These are phyloP conservation scores for Clusia tigrina DNA, from an alignment of 2,888 invertebrate genomes.

Conservation along the genomic window DNA sequence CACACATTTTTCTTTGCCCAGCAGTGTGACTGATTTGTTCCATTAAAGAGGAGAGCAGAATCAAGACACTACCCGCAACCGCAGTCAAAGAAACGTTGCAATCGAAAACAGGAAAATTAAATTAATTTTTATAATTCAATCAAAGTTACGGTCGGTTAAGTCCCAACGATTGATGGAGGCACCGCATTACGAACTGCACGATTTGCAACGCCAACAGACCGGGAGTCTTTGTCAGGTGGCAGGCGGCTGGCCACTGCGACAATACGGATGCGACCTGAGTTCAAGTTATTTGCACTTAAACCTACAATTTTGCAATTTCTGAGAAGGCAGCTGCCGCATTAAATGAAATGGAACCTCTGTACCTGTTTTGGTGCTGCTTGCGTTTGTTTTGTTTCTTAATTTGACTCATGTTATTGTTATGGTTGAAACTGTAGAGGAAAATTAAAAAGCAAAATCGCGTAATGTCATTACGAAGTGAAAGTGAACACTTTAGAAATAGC, in stretches of 20 bases:
- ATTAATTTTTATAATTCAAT: slow-evolving; percentile 5
- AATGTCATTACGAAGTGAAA: slow-evolving; percentile 4
- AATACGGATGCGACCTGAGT: neutral
- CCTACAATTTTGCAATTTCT: slow-evolving; percentile 1
- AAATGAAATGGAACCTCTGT: slow-evolving; percentile 1
- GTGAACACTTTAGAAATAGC: no score
- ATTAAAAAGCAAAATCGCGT: neutral
- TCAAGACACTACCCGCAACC: no score
- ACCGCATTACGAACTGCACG: neutral
- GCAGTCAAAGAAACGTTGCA: no score
- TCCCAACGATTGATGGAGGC: neutral
- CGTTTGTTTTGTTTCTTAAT: neutral
- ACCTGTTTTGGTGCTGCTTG: neutral
- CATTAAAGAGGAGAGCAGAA: no score
- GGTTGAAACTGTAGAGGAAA: neutral
- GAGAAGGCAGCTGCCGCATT: no score
- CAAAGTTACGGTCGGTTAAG: slow-evolving; percentile 16
- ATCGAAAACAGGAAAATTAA: neutral
- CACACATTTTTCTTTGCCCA: no score
- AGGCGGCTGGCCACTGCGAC: neutral
- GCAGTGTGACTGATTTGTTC: no score
- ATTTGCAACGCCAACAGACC: neutral
- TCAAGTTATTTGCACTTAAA: neutral
- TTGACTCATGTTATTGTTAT: no score
- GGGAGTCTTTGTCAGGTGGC: neutral